Base-by-base conservation (phyloP, 2,113 vertebrate genomes). In the Thunnus maccoyii region DNA sequence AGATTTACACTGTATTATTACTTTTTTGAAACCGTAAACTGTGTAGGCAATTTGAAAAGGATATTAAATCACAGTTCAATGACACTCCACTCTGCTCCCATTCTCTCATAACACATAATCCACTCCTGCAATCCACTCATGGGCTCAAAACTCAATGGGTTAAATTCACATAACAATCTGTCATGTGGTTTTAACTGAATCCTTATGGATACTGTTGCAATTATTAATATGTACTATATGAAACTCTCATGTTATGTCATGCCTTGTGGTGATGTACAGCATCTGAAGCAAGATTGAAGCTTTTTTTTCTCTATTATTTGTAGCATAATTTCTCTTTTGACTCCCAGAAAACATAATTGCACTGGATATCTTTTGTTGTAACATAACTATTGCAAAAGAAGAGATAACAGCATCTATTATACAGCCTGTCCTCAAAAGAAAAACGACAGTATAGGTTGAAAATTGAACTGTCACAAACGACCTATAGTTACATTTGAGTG, bases 31-130 rank as follows among this genome's bases (percentile, higher is more conserved):
- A 50, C 16, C 55, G 58, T n/a, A 79, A 72, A 79, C 12, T 30
- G 72, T 80, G 86, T 82, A 27, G 84, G 84, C 79, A 64, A 50
- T 78, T 76, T 85, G 47, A 78, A 67, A 81, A 80, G 86, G 72
- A 69, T 85, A 83, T 76, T 76, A 74, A 89, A 27, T 81, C 81
- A 51, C 83, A 85, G 82, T 86, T 91, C 86, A 86, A 86, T 82
- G 86, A 85, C 54, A 64, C 90, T 88, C 67, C 70, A 89, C 73
- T 74, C 48, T 36, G 16, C 55, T 78, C 57, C n/a, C 52, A 55
- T 77, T 84, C 62, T 86, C 81, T 86, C 70, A 78, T 63, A 72
- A 79, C 57, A 77, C 70, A 87, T 87, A 86, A 88, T 89, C 86
- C 82, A 85, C 87, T 88, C 75, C 80, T 1, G 48, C 73, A 32